Conservation (phyloP, 2,888 invertebrate genomes). For the Zhuqinia jingwanae region DNA sequence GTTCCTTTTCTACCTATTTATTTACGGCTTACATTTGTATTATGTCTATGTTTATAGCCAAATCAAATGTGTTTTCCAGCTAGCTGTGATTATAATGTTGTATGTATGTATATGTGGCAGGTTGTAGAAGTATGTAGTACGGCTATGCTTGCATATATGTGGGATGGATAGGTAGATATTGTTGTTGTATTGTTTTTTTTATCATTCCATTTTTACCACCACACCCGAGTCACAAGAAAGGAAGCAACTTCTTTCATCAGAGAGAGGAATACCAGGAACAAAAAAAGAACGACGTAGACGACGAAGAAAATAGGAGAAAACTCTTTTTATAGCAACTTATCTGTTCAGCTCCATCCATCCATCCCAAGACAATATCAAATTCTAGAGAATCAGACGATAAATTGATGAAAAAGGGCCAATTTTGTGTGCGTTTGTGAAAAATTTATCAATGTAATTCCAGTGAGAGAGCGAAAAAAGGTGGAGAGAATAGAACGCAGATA, state of each 20-base stretch:
- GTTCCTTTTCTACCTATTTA: constrained; percentile 2
- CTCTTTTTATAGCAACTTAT: constrained; percentile 72
- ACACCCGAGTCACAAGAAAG: constrained; percentile 23
- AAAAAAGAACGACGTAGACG: constrained; percentile 22
- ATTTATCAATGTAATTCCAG: constrained; percentile 79
- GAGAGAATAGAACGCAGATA: constrained; percentile 32
- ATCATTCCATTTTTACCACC: background rate
- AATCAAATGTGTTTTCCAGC: constrained; percentile 44
- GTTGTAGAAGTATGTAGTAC: background rate
- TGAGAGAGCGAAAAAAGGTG: constrained; percentile 59
- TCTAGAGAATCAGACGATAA: constrained; percentile 79
- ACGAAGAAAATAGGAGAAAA: constrained; percentile 31
- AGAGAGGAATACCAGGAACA: background rate
- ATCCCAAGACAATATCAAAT: constrained; percentile 77
- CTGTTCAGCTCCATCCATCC: constrained; percentile 73
- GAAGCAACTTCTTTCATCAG: constrained; percentile 10
- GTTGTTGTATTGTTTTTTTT: no score
- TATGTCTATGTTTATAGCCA: constrained; percentile 57
- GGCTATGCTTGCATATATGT: no score
- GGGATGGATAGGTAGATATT: no score
- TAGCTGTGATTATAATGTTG: constrained; percentile 57
- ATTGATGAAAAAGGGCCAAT: constrained; percentile 80
- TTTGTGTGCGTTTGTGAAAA: constrained; percentile 78
- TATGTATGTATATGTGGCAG: background rate
- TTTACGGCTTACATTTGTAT: constrained; percentile 52